Percentiles rank a stretch among this genome's conserved stretches.
phyloP scores from a whole-genome alignment of 2,888 invertebrate species.

The Alentia gelatinosa region DNA sequence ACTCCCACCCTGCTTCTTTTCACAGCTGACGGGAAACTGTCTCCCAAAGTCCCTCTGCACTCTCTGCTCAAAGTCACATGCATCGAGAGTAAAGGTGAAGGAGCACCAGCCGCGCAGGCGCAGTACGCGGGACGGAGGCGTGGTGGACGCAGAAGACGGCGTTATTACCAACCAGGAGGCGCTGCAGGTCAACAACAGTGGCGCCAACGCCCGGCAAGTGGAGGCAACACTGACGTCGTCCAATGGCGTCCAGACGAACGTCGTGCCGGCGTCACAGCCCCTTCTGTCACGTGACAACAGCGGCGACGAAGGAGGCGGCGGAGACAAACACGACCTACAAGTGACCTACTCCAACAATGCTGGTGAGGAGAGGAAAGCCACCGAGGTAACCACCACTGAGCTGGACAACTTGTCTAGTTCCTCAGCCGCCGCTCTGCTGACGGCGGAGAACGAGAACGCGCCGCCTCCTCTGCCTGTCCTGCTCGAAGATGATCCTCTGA shows the following conservation, averaged over 20 bases:
- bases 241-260: slow-evolving; percentile 40
- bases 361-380: background rate
- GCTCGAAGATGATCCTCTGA: background rate
- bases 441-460: background rate
- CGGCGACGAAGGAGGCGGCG: background rate
- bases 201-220: background rate
- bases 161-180: slow-evolving; percentile 44
- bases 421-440: background rate
- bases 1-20: background rate
- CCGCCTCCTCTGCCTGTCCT: background rate
- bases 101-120: slow-evolving; percentile 6
- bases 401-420: background rate
- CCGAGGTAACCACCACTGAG: background rate
- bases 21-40: background rate
- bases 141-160: slow-evolving; percentile 17
- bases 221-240: slow-evolving; percentile 41
- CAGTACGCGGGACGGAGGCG: background rate
- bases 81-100: background rate
- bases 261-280: slow-evolving; percentile 6
- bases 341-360: background rate
- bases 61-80: background rate
- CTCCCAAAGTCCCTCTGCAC: background rate
- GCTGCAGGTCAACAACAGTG: slow-evolving; percentile 19
- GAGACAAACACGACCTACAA: background rate
- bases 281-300: slow-evolving; percentile 17